Evolutionary conservation across 1,140 invertebrate genomes (phyloP), one percentile per base, ranked within the genome.

Genomic region (Lasaia peninsularis): DNA sequence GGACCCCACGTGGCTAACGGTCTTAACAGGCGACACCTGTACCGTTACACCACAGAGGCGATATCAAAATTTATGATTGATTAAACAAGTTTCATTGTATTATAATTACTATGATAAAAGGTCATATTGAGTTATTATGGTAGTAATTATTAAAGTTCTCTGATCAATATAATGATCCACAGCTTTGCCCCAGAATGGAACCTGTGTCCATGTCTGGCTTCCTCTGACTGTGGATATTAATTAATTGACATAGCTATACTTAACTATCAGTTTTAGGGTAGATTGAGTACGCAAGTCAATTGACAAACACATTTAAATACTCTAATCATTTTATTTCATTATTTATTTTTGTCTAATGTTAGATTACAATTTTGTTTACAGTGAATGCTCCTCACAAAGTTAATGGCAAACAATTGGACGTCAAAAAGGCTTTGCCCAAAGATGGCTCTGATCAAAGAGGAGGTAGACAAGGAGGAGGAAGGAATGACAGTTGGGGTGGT

Each of bases 371-470:
- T 51, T 61, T 61, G 24, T 61, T 18, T 78, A 51, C 74, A 93
- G 92, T 95, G 34, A 93, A 94, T 81, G 92, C 92, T 18, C 92
- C 93, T 55, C 95, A 96, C 70, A 93, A 93, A 63, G 93, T 96
- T 18, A 93, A 94, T 66, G 94, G 94, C 14, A 95, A 95, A 67
- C 92, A 94, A 58, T 92, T 96, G 18, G 95, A 96, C 82, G 95
- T 96, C 0, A 96, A 96, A 70, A 96, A 96, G 84, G 95, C 94
- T 0, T 83, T 94, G 5, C 93, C 93, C 60, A 94, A 94, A 77
- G 90, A 93, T 69, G 94, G 94, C 52, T 92, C 93, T 86, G 93
- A 93, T 12, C 91, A 93, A 61, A 88, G 91, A 63, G 90, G 91
- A 60, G 90, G 91, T 21, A 86, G 89, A 56, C 86, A 89, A 55